Evolutionary conservation across 2,888 invertebrate genomes (phyloP).

Genomic region (Ramazzottius varieornatus): DNA sequence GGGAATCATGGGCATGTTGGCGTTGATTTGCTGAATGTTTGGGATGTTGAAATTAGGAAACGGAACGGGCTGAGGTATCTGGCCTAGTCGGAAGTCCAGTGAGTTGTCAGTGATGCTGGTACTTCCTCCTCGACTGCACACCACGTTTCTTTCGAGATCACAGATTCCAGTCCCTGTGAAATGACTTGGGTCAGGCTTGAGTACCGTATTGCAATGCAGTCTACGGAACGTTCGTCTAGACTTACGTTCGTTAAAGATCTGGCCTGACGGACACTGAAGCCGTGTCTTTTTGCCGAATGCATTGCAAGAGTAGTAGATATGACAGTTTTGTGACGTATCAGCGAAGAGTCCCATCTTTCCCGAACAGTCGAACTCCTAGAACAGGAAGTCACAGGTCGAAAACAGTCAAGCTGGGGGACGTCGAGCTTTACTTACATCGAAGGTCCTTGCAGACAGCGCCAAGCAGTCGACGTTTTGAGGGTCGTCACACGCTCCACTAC

Average conservation of each 20-base stretch:
- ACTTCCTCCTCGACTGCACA: background rate
- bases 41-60: background rate
- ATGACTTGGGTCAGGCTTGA: too few relatives aligned
- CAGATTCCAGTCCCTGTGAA: background rate
- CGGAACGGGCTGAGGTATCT: too few relatives aligned
- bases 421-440: background rate
- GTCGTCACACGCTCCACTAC: constrained; percentile 1
- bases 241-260: background rate
- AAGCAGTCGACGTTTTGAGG: background rate
- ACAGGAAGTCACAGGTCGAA: background rate
- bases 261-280: background rate
- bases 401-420: background rate
- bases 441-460: background rate
- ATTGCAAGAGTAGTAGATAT: background rate
- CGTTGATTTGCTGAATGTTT: background rate
- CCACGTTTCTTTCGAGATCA: background rate
- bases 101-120: too few relatives aligned
- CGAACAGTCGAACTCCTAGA: background rate
- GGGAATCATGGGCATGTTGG: background rate
- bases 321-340: background rate
- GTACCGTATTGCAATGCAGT: too few relatives aligned
- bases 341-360: background rate
- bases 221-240: background rate
- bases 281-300: background rate
- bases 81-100: too few relatives aligned